Conservation (phyloP, 2,113 vertebrate genomes). For the Pontoporia blainvillei region DNA sequence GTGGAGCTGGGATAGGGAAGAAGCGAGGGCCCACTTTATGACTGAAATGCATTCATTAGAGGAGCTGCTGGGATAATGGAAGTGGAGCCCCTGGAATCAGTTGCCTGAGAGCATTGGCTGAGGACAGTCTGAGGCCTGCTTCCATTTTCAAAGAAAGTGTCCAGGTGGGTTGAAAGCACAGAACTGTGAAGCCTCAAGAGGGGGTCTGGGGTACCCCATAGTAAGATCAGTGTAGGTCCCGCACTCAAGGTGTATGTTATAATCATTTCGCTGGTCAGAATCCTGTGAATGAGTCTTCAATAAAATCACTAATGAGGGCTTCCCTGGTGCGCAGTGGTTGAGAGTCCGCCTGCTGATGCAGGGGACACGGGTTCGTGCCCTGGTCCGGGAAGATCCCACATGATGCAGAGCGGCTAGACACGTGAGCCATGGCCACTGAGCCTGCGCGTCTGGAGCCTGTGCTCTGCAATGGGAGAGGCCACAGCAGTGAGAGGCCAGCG, state of each 20-base stretch:
- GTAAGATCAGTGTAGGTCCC: not conserved
- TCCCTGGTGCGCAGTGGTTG: too few relatives aligned
- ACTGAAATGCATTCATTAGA: constrained; percentile 58
- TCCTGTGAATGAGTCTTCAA: not conserved
- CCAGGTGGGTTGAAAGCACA: not conserved
- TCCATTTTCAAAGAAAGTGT: not conserved
- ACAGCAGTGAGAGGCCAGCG: too few relatives aligned
- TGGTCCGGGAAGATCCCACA: too few relatives aligned
- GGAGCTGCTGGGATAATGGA: constrained; percentile 46
- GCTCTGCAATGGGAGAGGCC: too few relatives aligned
- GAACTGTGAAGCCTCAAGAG: not conserved
- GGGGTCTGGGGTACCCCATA: not conserved
- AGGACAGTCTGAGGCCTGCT: not conserved
- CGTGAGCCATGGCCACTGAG: too few relatives aligned
- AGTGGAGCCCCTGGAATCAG: not conserved
- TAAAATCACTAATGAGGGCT: not conserved
- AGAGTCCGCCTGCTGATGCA: too few relatives aligned
- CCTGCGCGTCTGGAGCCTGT: too few relatives aligned
- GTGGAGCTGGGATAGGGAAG: not conserved
- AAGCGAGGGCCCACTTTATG: not conserved
- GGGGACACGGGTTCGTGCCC: too few relatives aligned
- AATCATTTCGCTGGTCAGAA: not conserved
- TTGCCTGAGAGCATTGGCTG: not conserved
- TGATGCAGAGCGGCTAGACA: fast-evolving
- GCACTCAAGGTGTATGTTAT: not conserved